Conservation (phyloP, 1,140 invertebrate genomes). For the Ceratina japonica region DNA sequence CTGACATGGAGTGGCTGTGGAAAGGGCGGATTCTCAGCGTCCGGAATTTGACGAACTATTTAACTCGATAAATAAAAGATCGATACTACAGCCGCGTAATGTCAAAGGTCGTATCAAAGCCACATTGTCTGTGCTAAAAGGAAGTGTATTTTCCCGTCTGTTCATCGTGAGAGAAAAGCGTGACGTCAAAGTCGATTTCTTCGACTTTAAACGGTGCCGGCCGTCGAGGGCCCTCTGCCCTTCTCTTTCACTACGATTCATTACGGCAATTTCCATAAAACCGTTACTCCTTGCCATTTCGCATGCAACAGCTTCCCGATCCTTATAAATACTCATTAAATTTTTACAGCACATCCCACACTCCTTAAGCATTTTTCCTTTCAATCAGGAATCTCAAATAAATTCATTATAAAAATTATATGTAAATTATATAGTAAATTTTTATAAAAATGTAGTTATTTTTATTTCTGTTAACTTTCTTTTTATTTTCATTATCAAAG, state of each 20-base stretch:
- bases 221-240: neutral
- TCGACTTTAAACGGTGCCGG: conserved; percentile 13
- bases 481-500: no score
- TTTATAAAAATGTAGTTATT: no score
- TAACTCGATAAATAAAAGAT: conserved; percentile 63
- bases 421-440: no score
- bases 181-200: conserved; percentile 49
- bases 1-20: neutral
- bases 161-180: conserved; percentile 38
- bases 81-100: conserved; percentile 57
- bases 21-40: neutral
- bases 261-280: neutral
- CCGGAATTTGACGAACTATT: conserved; percentile 60
- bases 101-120: conserved; percentile 60
- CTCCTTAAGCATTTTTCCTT: no score
- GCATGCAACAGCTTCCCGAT: conserved; percentile 2
- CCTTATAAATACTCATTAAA: neutral
- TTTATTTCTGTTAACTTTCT: no score
- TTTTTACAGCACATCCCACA: no score
- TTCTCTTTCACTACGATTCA: conserved; percentile 12
- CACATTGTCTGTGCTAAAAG: conserved; percentile 58
- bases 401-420: no score
- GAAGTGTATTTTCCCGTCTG: conserved; percentile 50
- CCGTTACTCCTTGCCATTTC: conserved; percentile 26
- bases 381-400: neutral